Conservation (phyloP, 2,113 vertebrate genomes). For the Pluvialis apricaria region DNA sequence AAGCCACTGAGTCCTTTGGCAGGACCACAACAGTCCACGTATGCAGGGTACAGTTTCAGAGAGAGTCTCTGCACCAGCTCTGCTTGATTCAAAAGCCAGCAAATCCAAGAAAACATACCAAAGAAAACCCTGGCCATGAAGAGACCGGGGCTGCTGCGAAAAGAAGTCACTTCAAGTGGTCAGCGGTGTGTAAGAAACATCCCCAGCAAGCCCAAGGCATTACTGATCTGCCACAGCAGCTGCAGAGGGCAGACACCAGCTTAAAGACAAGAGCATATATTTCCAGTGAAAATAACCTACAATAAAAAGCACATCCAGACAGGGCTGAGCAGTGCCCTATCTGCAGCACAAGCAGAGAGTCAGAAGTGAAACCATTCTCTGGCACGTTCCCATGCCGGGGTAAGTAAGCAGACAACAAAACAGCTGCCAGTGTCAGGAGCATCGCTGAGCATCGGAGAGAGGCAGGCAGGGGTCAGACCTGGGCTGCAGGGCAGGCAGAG, state of each 20-base stretch:
- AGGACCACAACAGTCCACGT: not conserved
- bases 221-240: not conserved
- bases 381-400: not conserved
- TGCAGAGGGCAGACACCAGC: not conserved
- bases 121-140: not conserved
- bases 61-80: not conserved
- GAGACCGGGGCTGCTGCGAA: not conserved
- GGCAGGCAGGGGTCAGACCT: not conserved
- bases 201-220: not conserved
- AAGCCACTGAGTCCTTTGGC: not conserved
- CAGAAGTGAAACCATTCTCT: not conserved
- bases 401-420: not conserved
- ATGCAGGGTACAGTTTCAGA: not conserved
- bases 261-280: not conserved
- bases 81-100: not conserved
- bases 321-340: not conserved
- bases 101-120: not conserved
- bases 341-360: not conserved
- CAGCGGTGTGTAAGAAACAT: not conserved
- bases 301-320: not conserved
- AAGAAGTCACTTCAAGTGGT: not conserved
- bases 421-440: not conserved
- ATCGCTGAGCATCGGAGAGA: rapidly evolving
- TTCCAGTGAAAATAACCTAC: not conserved
- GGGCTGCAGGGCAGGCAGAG: not conserved